Conservation (phyloP, 2,888 invertebrate genomes). For the Sesamia inferens region DNA sequence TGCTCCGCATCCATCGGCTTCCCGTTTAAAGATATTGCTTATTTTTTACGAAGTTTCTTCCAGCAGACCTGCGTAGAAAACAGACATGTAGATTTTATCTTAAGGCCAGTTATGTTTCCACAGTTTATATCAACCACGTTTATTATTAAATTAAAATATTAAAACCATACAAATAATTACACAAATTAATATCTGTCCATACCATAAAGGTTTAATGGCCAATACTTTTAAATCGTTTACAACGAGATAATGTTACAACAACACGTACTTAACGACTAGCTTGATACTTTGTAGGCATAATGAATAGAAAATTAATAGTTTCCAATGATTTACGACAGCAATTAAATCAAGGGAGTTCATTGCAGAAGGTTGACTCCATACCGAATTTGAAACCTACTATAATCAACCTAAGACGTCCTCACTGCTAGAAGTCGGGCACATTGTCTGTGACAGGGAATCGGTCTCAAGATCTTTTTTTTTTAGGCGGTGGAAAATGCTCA, state of each 20-base stretch:
- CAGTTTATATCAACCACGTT: neutral
- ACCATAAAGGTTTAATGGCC: slow-evolving; percentile 36
- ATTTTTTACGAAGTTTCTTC: no score
- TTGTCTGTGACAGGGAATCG: neutral
- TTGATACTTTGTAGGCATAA: slow-evolving; percentile 51
- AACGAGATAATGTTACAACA: slow-evolving; percentile 43
- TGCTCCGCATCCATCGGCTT: no score
- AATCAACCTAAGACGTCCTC: neutral
- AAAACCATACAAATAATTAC: slow-evolving; percentile 20
- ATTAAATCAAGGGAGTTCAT: slow-evolving; percentile 26
- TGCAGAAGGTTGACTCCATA: slow-evolving; percentile 30
- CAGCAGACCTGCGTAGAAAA: no score
- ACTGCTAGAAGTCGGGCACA: neutral
- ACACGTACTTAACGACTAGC: slow-evolving; percentile 26
- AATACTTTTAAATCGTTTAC: slow-evolving; percentile 45
- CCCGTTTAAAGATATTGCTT: no score
- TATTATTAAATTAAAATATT: slow-evolving; percentile 45
- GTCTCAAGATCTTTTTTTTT: neutral
- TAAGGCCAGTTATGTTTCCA: neutral
- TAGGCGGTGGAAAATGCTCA: no score
- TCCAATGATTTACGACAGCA: slow-evolving; percentile 54
- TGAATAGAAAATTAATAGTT: slow-evolving; percentile 55
- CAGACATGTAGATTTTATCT: neutral
- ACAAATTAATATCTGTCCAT: slow-evolving; percentile 31
- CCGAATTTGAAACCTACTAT: slow-evolving; percentile 10